Conservation (phyloP, 2,113 vertebrate species). For the Andinoacara biseriatus region DNA sequence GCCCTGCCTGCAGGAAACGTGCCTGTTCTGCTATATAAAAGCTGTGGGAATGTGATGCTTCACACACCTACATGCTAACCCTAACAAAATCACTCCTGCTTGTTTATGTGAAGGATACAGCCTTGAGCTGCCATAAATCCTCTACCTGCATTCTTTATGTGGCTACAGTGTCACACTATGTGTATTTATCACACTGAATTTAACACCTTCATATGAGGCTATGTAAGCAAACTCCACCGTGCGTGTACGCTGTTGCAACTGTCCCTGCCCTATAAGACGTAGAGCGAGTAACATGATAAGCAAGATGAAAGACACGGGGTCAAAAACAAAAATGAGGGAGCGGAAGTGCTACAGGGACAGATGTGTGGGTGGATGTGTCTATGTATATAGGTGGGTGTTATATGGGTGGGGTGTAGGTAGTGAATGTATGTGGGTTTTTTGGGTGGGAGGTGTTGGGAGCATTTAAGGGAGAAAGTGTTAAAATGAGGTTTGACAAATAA, state of each 20-base stretch:
- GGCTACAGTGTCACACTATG: neutral
- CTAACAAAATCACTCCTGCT: neutral
- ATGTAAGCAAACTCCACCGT: neutral
- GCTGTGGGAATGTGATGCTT: neutral
- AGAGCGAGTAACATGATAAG: conserved; percentile 17
- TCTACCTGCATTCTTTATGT: neutral
- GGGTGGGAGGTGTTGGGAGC: conserved; percentile 42
- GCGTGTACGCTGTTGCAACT: neutral
- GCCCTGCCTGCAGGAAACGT: conserved; percentile 35
- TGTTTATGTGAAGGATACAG: neutral
- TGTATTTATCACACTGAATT: neutral
- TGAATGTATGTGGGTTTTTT: conserved; percentile 38
- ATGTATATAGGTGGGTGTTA: conserved; percentile 45
- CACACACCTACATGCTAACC: neutral
- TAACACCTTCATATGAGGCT: conserved; percentile 16
- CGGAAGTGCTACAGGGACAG: conserved; percentile 1
- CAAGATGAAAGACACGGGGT: conserved; percentile 24
- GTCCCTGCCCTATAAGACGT: conserved; percentile 22
- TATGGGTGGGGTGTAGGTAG: conserved; percentile 55
- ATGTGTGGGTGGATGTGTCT: conserved; percentile 29
- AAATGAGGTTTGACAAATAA: conserved; percentile 4
- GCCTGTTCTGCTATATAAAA: neutral
- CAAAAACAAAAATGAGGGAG: conserved; percentile 4
- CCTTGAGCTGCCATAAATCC: neutral
- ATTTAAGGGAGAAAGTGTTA: conserved; percentile 16